Evolutionary conservation across 2,888 invertebrate genomes (phyloP), one percentile per base, ranked within the genome.

Genomic region (Lamproptera curius): DNA sequence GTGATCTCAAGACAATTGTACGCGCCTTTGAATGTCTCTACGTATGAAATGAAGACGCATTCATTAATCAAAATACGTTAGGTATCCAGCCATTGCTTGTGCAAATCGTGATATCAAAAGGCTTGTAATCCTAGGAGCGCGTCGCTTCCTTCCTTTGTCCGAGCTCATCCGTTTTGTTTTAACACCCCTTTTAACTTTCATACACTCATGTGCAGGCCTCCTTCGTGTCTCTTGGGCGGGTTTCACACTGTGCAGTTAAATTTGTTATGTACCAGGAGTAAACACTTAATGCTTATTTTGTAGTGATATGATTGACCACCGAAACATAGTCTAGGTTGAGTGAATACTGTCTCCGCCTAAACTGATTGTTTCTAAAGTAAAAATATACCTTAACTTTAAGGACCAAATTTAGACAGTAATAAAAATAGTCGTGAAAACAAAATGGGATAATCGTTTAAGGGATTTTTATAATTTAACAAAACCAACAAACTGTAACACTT

Each of bases 101-200:
- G 66, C 61, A 63, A 70, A 68, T 74, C 63, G 70, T 63, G 65
- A 77, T 79, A 76, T 81, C 78, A 79, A 85, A 84, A 83, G 82
- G 69, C 71, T 69, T 67, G 70, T 72, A 68, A 73, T 75, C 70
- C 70, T 68, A 65, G 74, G 63, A 67, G 65, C 76, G 72, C 66
- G 73, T 73, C 73, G 81, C 76, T 83, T 85, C 82, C 81, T 80
- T 76, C 78, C 85, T 86, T 86, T 86, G 87, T 86, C 85, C 80
- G 63, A 73, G 70, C 73, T 85, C 86, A 86, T 86, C 73, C 86
- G 87, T 86, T 86, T 86, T 86, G 86, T 86, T 82, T 83, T 82
- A 84, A 86, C 86, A 75, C 86, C 87, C 86, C 83, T 79, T 85
- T 82, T 78, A 82, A 81, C 75, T 80, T 76, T 72, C 81, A 77